Conservation (phyloP, 2,797 vertebrate genomes). For the Pyrrhura leucotis region DNA sequence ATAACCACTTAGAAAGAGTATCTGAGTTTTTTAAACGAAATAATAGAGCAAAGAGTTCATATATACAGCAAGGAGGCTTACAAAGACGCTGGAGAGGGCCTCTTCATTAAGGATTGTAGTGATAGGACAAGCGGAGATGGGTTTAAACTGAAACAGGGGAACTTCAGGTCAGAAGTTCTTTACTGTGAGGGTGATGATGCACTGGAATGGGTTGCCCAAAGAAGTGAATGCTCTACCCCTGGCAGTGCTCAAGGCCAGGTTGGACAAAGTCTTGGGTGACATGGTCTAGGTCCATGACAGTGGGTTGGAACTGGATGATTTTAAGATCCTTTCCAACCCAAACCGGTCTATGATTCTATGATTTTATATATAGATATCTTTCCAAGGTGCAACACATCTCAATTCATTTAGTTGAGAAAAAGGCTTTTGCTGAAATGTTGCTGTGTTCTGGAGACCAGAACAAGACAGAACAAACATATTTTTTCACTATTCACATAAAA, state of each 20-base stretch:
- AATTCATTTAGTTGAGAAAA: not conserved
- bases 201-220: not conserved
- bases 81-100: not conserved
- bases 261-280: not conserved
- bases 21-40: not conserved
- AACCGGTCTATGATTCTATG: not conserved
- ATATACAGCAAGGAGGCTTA: accelerated
- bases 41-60: not conserved
- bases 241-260: not conserved
- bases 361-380: not conserved
- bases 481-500: not conserved
- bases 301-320: not conserved
- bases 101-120: not conserved
- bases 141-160: not conserved
- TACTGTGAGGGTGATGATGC: not conserved
- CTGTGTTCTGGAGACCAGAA: not conserved
- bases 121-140: not conserved
- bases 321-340: not conserved
- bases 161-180: not conserved
- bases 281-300: not conserved
- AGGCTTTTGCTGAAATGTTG: not conserved
- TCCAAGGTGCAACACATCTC: not conserved
- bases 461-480: not conserved
- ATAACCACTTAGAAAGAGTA: not conserved
- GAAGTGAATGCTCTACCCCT: not conserved